Percentiles rank a stretch among this genome's conserved stretches.
phyloP scores from a whole-genome alignment of 2,797 vertebrate genomes.

The Ispidina lecontei region DNA sequence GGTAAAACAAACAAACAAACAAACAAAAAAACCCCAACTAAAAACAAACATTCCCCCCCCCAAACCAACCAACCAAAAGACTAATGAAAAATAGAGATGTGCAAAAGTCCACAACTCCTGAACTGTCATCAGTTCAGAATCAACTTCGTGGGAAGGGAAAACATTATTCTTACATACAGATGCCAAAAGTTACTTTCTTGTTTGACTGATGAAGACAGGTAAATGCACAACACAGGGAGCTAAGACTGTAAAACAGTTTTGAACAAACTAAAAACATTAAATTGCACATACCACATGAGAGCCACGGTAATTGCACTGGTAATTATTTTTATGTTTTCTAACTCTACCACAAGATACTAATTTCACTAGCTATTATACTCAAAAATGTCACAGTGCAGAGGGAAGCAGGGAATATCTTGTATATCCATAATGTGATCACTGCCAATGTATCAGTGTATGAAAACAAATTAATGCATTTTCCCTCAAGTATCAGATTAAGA shows the following conservation, averaged over 20 bases:
- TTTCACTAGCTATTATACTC: constrained; percentile 39
- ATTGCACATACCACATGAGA: not conserved
- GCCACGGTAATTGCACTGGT: not conserved
- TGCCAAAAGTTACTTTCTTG: not conserved
- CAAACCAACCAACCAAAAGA: no score
- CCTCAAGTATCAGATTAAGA: not conserved
- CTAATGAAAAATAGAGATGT: not conserved
- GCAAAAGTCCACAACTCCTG: not conserved
- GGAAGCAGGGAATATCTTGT: not conserved
- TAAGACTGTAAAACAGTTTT: not conserved
- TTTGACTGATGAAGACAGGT: not conserved
- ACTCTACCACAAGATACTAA: constrained; percentile 25
- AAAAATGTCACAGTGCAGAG: not conserved
- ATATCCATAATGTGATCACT: not conserved
- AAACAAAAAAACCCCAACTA: not conserved
- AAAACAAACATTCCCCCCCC: not conserved
- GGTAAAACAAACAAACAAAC: not conserved
- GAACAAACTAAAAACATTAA: not conserved
- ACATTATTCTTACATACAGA: not conserved
- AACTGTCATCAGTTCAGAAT: no score
- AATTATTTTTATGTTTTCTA: constrained; percentile 17
- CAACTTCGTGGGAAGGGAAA: not conserved
- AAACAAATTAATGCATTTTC: constrained; percentile 38
- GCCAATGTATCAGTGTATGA: not conserved
- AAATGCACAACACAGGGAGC: not conserved